Conservation (phyloP, 1,140 invertebrate species). For the Chrysoperla carnea region DNA sequence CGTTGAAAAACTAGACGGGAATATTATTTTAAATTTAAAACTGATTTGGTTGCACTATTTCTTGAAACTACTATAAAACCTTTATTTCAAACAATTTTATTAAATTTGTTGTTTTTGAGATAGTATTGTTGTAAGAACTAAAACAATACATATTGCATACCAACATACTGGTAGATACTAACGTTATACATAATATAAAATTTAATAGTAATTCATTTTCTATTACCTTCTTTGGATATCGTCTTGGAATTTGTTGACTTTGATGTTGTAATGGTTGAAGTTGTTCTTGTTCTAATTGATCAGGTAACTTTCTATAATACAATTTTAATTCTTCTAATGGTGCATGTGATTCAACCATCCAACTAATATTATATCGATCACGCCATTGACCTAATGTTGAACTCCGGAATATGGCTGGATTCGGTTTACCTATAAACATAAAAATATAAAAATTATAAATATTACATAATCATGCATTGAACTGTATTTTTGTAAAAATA, state of each 20-base stretch:
- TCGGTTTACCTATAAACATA: constrained; percentile 27
- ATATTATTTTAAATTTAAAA: too few relatives aligned
- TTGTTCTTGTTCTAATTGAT: constrained; percentile 25
- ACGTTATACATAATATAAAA: too few relatives aligned
- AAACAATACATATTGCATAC: too few relatives aligned
- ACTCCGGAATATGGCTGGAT: constrained; percentile 40
- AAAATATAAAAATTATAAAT: background rate
- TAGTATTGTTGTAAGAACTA: too few relatives aligned
- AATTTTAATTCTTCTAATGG: constrained; percentile 46
- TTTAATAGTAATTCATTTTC: background rate
- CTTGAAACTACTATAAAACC: too few relatives aligned
- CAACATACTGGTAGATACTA: too few relatives aligned
- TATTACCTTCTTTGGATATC: constrained; percentile 2
- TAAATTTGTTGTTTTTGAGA: too few relatives aligned
- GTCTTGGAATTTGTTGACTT: constrained; percentile 10
- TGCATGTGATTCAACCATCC: constrained; percentile 42
- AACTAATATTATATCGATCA: constrained; percentile 48
- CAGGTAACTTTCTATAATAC: constrained; percentile 37
- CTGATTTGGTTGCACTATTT: too few relatives aligned
- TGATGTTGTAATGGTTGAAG: constrained; percentile 25
- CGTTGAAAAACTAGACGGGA: too few relatives aligned
- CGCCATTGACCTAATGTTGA: constrained; percentile 35
- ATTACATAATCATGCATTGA: too few relatives aligned
- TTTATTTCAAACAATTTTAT: too few relatives aligned
- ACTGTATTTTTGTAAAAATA: too few relatives aligned